Base-by-base conservation (phyloP, 2,797 vertebrate genomes). In the Siniperca obscura region DNA sequence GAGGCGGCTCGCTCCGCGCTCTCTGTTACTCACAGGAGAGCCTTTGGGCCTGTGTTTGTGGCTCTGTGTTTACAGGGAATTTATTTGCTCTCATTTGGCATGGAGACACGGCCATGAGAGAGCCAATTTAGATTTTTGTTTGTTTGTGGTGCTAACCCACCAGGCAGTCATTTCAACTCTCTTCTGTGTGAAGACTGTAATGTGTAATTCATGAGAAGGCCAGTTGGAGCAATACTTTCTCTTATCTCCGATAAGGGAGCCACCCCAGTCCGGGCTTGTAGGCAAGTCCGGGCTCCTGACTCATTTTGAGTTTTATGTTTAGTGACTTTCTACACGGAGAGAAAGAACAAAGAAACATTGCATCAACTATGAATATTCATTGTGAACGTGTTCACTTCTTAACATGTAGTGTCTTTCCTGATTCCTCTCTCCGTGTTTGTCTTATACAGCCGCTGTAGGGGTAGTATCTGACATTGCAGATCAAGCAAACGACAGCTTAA, bases 401-500 rank as follows among this genome's bases (percentile, higher is more conserved):
- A n/a, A 69, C 21, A 48, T 61, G 10, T 44, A 0, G 13, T 64
- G 55, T 81, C 40, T 67, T 16, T 75, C 27, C 57, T 80, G 55
- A 59, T 74, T 25, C 42, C 1, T 27, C 2, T 75, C 25, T 68
- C 44, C 83, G 22, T 80, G 55, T 86, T 53, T 80, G 30, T 89
- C 34, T 79, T 52, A 10, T 78, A 56, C 92, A 99, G 98, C 96
- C 90, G 97, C 96, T 19, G 95, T 99, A 90, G 93, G 89, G 5
- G 93, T 97, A 5, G 89, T 99, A 89, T 97, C 97, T 76, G 97
- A 97, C 89, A 93, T 99, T 74, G 97, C 97, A 0, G 97, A 98
- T 89, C 96, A 94, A 76, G 96, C 96, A 71, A 98, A 96, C 0
- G 97, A 98, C 90, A 96, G 95, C 89, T 96, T 99, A 90, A 95